Base-by-base conservation (phyloP, 2,888 invertebrate genomes). In the Branchinecta sandiegonensis region DNA sequence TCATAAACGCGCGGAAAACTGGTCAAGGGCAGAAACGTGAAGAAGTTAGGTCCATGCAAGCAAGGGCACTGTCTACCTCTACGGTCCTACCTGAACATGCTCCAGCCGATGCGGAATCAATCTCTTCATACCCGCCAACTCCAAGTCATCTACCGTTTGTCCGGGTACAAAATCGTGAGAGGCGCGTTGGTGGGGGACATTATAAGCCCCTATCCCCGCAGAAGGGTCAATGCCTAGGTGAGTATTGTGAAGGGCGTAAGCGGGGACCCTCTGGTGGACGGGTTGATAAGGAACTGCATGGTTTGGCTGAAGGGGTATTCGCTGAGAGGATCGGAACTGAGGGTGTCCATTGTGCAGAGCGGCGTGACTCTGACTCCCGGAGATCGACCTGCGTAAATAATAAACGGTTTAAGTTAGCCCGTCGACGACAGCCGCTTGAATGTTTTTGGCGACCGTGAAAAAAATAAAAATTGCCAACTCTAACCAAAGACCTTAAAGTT, bases 141-240 rank as follows among this genome's bases (percentile, higher is more conserved):
- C 74, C 67, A 75, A 66, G 65, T 75, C 75, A 69, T 76, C 76
- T 71, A 76, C 9, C 14, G 47, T 47, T 4, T 67, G 67, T 13
- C 47, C 13, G 68, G 74, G 74, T 56, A 74, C 74, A 69, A 76
- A 74, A 66, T 75, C 75, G 65, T 75, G 74, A 69, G 75, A 77
- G 10, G 77, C 77, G 67, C 78, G 74, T 70, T 78, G 77, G 56
- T 77, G 77, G 67, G 76, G 75, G 17, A 79, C 75, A 73, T 77
- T 78, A 73, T 79, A 79, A 72, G 78, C 72, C 10, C 74, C 74
- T 10, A 74, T 73, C 12, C 72, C 69, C 23, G 69, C 69, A 23
- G 65, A 47, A n/a, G 69, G 68, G 46, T 69, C 69, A 17, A 69
- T 65, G 10, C 69, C 69, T 11, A 69, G 65, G 13, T 68, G 65